Conservation (phyloP, 2,797 vertebrate genomes). For the Graptemys geographica region DNA sequence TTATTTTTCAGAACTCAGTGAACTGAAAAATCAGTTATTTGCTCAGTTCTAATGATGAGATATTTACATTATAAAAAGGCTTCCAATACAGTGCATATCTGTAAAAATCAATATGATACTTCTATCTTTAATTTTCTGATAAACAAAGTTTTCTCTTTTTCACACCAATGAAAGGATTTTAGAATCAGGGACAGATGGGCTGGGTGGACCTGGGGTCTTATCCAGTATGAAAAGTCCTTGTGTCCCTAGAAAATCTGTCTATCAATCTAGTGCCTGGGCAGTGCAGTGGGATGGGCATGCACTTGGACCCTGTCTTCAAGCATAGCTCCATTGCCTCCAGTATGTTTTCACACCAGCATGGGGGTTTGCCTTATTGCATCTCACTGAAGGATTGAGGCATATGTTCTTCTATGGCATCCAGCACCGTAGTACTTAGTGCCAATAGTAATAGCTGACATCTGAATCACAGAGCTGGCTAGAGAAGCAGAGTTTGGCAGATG, state of each 20-base stretch:
- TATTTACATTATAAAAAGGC: not conserved
- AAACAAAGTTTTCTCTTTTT: not conserved
- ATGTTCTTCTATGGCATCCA: not conserved
- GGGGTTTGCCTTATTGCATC: not conserved
- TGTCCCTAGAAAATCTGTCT: not conserved
- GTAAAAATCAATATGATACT: not conserved
- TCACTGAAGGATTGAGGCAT: not conserved
- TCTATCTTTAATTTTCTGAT: not conserved
- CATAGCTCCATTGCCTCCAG: not conserved
- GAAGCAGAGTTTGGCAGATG: not conserved
- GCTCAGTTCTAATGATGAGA: not conserved
- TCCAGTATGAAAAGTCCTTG: not conserved
- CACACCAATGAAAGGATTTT: not conserved
- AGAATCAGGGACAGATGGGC: not conserved
- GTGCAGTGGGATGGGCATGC: no score
- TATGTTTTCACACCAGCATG: not conserved
- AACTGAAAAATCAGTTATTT: not conserved
- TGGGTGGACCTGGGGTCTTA: not conserved
- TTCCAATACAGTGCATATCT: not conserved
- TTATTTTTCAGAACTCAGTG: not conserved
- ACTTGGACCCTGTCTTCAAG: not conserved
- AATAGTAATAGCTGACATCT: not conserved
- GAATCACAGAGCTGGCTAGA: not conserved
- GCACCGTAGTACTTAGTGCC: not conserved
- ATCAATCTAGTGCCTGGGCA: no score